A percentile compares a stretch with the other conserved stretches of the same genome.
These are phyloP conservation scores for Paramisgurnus dabryanus DNA, from an alignment of 2,113 vertebrate genomes.

Conservation along the genomic window DNA sequence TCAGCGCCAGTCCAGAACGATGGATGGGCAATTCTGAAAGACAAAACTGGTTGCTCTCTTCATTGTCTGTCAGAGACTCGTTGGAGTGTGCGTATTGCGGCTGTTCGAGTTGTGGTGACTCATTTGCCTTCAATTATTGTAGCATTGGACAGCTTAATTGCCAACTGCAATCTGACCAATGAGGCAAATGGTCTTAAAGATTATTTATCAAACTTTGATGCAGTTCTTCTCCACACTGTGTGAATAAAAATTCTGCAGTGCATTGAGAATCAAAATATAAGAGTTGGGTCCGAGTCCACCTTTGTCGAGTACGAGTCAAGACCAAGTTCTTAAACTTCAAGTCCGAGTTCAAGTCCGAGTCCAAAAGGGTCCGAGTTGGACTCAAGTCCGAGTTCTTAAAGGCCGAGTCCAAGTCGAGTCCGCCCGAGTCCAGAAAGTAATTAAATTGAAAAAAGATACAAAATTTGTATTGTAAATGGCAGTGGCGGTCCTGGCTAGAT, in stretches of 20 bases:
- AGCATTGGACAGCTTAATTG: slow-evolving; percentile 21
- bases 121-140: slow-evolving; percentile 36
- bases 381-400: no score
- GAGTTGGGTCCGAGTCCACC: no score
- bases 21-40: slow-evolving; percentile 40
- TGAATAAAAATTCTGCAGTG: neutral
- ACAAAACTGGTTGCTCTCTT: slow-evolving; percentile 40
- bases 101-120: slow-evolving; percentile 35
- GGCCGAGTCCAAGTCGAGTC: no score
- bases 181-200: slow-evolving; percentile 41
- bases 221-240: slow-evolving; percentile 28
- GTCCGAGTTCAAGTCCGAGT: no score
- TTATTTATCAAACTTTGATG: slow-evolving; percentile 49
- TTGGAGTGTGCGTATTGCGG: slow-evolving; percentile 23
- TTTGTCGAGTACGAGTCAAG: no score
- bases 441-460: no score
- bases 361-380: no score
- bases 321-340: no score
- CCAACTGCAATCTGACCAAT: slow-evolving; percentile 41
- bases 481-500: no score
- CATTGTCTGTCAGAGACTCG: slow-evolving; percentile 11
- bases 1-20: slow-evolving; percentile 46
- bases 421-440: no score
- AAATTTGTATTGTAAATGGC: no score
- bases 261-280: neutral